A percentile compares a stretch with the other conserved stretches of the same genome.
Evolutionary conservation across 2,797 vertebrate species (phyloP).

Genomic region (Glyptemys insculpta): DNA sequence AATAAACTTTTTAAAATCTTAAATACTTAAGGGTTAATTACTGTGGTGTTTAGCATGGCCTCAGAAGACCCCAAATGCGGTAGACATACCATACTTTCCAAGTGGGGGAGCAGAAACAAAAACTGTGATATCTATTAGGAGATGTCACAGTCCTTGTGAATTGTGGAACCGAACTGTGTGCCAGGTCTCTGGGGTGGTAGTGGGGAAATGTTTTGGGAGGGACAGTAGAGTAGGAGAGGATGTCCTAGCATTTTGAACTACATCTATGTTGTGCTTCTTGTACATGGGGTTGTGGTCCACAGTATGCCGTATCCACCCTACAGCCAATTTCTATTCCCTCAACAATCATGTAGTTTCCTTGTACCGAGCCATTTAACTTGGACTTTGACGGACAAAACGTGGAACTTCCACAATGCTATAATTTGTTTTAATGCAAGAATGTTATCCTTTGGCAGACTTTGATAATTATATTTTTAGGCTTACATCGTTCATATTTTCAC

Average conservation of each 20-base stretch:
- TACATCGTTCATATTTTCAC: not conserved
- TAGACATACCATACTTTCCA: not conserved
- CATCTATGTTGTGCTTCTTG: not conserved
- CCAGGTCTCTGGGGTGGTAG: not conserved
- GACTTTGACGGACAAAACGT: not conserved
- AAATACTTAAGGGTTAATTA: not conserved
- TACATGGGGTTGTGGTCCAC: not conserved
- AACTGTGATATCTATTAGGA: not conserved
- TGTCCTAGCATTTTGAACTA: not conserved
- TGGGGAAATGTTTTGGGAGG: not conserved
- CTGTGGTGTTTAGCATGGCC: not conserved
- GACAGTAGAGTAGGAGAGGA: not conserved
- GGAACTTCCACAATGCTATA: not conserved
- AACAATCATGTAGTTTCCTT: not conserved
- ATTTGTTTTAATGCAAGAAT: conserved; percentile 7
- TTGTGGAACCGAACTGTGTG: not conserved
- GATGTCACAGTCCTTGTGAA: not conserved
- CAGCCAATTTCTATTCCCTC: not conserved
- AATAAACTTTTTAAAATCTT: not conserved
- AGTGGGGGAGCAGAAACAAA: not conserved
- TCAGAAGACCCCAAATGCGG: not conserved
- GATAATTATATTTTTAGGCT: not conserved
- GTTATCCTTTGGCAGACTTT: not conserved
- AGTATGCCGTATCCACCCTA: not conserved
- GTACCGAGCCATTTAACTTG: not conserved